phyloP scores from a whole-genome alignment of 1,140 invertebrate species.

The Laupala kohalensis region DNA sequence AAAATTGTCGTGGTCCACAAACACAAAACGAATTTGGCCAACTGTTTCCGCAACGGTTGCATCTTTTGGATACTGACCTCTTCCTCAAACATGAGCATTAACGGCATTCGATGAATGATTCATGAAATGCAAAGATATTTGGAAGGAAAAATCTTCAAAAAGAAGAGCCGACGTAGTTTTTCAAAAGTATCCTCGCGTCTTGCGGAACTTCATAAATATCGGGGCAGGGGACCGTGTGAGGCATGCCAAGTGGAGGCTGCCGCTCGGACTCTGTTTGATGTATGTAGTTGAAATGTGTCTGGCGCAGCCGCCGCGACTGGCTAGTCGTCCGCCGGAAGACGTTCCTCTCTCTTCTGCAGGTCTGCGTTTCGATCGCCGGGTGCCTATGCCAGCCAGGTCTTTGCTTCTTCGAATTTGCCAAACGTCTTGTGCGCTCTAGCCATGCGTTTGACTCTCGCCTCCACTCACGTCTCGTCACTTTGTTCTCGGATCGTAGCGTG shows the following conservation, averaged over 20 bases:
- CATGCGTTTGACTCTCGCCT: neutral
- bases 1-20: neutral
- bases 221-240: neutral
- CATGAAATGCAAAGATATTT: neutral
- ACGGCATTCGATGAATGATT: neutral
- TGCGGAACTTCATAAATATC: neutral
- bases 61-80: neutral
- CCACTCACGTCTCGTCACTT: neutral
- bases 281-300: neutral
- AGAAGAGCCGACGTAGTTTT: neutral
- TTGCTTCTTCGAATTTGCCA: too few species aligned
- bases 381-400: too few species aligned
- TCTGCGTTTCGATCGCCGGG: neutral
- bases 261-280: neutral
- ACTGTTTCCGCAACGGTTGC: neutral
- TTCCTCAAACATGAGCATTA: neutral
- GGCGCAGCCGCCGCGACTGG: neutral
- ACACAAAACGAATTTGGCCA: neutral
- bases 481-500: too few species aligned
- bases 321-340: neutral
- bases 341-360: neutral
- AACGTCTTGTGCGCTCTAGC: too few species aligned
- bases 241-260: neutral
- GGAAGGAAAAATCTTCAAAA: neutral
- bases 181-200: neutral